Percentiles rank a stretch among this genome's conserved stretches.
These are phyloP conservation scores for Lampris megalopsis DNA, from an alignment of 2,113 vertebrate genomes.

Conservation along the genomic window DNA sequence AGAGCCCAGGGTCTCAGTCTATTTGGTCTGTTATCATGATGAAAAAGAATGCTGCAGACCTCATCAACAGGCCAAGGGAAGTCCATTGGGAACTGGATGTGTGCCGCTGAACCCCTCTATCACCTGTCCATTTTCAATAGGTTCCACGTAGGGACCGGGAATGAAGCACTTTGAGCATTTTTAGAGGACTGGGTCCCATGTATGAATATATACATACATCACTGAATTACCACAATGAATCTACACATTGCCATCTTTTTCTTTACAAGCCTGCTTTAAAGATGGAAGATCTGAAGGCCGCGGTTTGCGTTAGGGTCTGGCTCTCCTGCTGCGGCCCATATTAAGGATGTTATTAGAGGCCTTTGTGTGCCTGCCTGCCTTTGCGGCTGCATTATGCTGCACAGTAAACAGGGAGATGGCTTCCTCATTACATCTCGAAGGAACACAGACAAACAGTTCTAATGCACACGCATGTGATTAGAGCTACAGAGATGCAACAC, in stretches of 20 bases:
- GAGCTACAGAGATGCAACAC: constrained; percentile 42
- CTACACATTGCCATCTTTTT: constrained; percentile 25
- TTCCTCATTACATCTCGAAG: constrained; percentile 75
- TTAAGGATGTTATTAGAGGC: constrained; percentile 64
- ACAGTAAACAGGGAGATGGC: constrained; percentile 69
- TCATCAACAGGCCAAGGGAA: constrained; percentile 53
- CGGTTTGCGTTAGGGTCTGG: constrained; percentile 47
- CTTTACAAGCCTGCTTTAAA: constrained; percentile 57
- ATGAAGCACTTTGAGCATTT: constrained; percentile 19
- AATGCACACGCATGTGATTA: constrained; percentile 34
- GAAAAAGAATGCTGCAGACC: constrained; percentile 44
- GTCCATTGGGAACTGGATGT: constrained; percentile 43
- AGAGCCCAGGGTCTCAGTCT: constrained; percentile 49
- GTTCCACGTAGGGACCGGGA: constrained; percentile 7
- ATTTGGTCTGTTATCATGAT: constrained; percentile 42
- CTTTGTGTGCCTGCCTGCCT: constrained; percentile 63
- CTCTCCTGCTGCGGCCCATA: constrained; percentile 58
- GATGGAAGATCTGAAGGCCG: constrained; percentile 52
- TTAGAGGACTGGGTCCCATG: not conserved
- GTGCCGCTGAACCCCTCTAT: constrained; percentile 36
- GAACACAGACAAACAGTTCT: constrained; percentile 58
- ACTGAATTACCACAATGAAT: constrained; percentile 23
- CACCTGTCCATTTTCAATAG: constrained; percentile 43
- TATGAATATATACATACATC: constrained; percentile 17
- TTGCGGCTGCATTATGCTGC: constrained; percentile 53